Conservation (phyloP, 1,140 invertebrate genomes). For the Listronotus bonariensis region DNA sequence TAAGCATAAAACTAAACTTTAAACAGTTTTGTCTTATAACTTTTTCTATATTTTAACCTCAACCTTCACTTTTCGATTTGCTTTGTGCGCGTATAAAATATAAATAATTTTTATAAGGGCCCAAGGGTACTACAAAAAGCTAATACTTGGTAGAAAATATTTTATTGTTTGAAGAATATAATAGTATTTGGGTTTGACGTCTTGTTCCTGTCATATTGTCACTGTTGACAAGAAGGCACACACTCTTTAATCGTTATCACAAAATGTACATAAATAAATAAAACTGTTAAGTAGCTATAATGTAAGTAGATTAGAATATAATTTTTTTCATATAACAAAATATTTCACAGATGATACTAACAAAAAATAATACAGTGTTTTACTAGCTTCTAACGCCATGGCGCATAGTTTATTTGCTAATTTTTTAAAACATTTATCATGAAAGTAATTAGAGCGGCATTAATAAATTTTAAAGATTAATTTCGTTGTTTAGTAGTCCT, state of each 20-base stretch:
- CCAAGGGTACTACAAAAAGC: conserved; percentile 93
- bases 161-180: conserved; percentile 1
- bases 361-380: neutral
- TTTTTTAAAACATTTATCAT: too few species aligned
- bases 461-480: too few species aligned
- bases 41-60: too few species aligned
- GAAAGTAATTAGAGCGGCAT: too few species aligned
- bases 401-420: too few species aligned
- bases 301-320: neutral
- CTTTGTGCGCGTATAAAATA: too few species aligned
- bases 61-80: too few species aligned
- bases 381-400: neutral
- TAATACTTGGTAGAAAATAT: conserved; percentile 71
- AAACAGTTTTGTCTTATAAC: too few species aligned
- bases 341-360: neutral
- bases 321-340: neutral
- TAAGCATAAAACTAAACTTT: too few species aligned
- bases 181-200: neutral
- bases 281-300: conserved; percentile 7
- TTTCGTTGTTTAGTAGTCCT: too few species aligned
- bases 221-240: conserved; percentile 15
- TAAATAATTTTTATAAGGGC: too few species aligned
- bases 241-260: conserved; percentile 6
- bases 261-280: conserved; percentile 14
- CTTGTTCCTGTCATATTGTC: conserved; percentile 12